phyloP scores from a whole-genome alignment of 2,113 vertebrate genomes.

The Mellivora capensis region DNA sequence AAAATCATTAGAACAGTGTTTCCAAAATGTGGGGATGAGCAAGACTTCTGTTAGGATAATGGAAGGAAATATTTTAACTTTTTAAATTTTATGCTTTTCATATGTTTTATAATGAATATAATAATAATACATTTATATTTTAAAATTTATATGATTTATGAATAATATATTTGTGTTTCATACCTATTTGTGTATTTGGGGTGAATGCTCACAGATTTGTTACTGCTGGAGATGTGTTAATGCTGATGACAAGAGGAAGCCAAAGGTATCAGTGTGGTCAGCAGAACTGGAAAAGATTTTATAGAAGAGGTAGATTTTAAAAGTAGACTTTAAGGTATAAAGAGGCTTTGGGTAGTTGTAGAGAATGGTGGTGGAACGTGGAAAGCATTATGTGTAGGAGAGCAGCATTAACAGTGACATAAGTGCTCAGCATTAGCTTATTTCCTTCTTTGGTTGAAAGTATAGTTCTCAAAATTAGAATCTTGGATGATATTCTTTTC shows the following conservation, averaged over 20 bases:
- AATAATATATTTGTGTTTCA: neutral
- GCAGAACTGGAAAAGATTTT: neutral
- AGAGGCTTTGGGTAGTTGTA: neutral
- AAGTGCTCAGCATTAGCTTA: neutral
- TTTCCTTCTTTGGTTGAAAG: neutral
- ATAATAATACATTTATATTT: neutral
- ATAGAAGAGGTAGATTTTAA: neutral
- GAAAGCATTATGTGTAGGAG: neutral
- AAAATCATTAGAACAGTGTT: neutral
- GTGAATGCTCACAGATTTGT: neutral
- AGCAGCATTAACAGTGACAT: neutral
- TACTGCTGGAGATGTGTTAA: neutral
- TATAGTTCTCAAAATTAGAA: neutral
- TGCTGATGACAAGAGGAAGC: neutral
- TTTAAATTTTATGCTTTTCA: neutral
- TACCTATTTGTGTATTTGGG: neutral
- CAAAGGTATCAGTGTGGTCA: neutral
- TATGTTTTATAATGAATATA: neutral
- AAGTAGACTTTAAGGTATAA: neutral
- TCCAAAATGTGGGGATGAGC: neutral
- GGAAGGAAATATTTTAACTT: neutral
- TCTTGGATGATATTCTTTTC: neutral
- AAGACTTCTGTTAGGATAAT: conserved; percentile 8
- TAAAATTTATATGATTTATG: neutral
- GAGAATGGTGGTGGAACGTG: neutral